These are phyloP conservation scores for Cyprinella venusta DNA, from an alignment of 2,797 vertebrate genomes.

Conservation along the genomic window DNA sequence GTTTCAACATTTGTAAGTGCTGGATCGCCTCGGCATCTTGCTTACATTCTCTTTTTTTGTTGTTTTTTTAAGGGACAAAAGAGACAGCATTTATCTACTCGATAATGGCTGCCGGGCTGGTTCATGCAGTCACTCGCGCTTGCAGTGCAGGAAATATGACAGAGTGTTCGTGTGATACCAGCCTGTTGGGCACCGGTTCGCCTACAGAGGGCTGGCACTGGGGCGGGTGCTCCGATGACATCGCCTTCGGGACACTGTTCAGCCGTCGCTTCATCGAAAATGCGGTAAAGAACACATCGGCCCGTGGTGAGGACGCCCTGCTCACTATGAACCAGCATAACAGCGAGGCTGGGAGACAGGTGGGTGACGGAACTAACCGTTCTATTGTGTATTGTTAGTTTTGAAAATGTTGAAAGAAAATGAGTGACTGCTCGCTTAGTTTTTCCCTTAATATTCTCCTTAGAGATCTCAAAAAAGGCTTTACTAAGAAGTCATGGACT, in stretches of 20 bases:
- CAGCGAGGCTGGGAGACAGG: conserved; percentile 93
- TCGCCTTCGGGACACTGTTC: conserved; percentile 90
- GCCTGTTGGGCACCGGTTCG: conserved; percentile 77
- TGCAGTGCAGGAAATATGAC: conserved; percentile 94
- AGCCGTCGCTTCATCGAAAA: conserved; percentile 90
- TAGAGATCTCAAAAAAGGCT: not conserved
- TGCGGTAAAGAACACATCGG: conserved; percentile 70
- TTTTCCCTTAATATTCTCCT: not conserved
- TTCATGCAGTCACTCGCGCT: conserved; percentile 88
- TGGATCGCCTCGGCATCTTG: not conserved
- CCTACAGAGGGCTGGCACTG: conserved; percentile 90
- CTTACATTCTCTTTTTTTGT: not conserved
- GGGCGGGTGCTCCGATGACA: conserved; percentile 95
- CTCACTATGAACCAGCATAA: conserved; percentile 89
- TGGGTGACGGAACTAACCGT: conserved; percentile 65
- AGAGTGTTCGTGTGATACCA: conserved; percentile 89
- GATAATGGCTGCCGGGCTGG: conserved; percentile 88
- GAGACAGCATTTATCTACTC: conserved; percentile 92
- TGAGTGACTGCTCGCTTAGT: not conserved
- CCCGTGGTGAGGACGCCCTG: conserved; percentile 70
- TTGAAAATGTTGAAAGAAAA: not conserved
- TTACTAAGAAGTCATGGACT: conserved; percentile 10
- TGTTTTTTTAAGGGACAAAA: conserved; percentile 85
- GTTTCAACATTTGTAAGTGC: conserved; percentile 3
- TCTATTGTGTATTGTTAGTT: not conserved